Evolutionary conservation across 64 coral and sea anemone species (phyloP), one percentile per base, ranked within the genome.

Genomic region (Pocillopora verrucosa): DNA sequence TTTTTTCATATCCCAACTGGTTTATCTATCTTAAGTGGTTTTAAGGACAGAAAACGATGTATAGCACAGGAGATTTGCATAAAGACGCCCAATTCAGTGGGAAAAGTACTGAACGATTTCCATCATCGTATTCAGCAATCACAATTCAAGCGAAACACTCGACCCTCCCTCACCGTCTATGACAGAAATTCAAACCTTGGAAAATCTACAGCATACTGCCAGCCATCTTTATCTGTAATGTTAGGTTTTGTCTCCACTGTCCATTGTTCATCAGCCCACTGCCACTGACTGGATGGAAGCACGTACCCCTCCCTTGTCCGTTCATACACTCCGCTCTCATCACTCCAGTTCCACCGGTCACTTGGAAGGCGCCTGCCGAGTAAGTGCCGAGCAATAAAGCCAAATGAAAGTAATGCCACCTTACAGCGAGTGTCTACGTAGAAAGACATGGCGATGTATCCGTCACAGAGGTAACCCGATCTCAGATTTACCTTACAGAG

Each of bases 201-300:
- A 60, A 99, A 99, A 76, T 99, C 97, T 51, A 99, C 87, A 22
- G 97, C 97, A 79, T 91, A 99, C 91, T 95, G 94, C 97, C 97
- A 99, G 19, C 97, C 97, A 37, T 99, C 91, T 34, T 95, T 90
- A 51, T 99, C 86, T 36, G 97, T 99, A 22, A 87, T 73, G 4
- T 89, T 94, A 34, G 91, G 93, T 25, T 75, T 79, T 3, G 97
- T 99, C 22, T 95, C 90, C 2, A 95, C 83, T 65, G 89, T 87
- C 97, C 97, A 99, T 45, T 98, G 90, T 13, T 92, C 94, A 56
- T 84, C 82, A 17, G 76, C 62, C 97, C 97, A 99, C 35, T 99
- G 93, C 97, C 97, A 99, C 72, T 95, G 90, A 77, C 90, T 95
- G 11, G 88, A 95, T 13, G 97, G 97, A 35, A 99, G 87, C 5